Conservation (phyloP, 2,888 invertebrate genomes). For the Caenorhabditis macrosperma region DNA sequence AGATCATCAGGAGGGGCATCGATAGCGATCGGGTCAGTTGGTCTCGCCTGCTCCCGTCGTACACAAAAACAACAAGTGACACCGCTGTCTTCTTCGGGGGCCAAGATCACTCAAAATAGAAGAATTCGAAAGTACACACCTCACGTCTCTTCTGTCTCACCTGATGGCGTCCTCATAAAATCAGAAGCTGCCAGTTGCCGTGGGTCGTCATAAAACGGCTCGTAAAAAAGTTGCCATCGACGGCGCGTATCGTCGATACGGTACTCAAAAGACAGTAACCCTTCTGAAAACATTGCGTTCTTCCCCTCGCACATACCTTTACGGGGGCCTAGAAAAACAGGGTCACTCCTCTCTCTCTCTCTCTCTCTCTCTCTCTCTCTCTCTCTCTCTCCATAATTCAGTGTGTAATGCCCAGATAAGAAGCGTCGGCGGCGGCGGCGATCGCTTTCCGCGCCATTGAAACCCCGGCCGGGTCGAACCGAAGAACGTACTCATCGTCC, state of each 20-base stretch:
- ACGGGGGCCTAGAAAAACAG: constrained; percentile 22
- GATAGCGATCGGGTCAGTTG: constrained; percentile 51
- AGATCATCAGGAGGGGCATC: constrained; percentile 38
- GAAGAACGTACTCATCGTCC: constrained; percentile 26
- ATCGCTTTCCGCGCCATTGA: constrained; percentile 48
- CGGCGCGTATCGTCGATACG: background rate
- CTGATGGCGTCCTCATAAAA: constrained; percentile 44
- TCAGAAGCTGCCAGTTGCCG: constrained; percentile 49
- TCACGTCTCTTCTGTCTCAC: constrained; percentile 25
- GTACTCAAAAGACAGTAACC: constrained; percentile 43
- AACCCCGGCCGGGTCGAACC: constrained; percentile 5
- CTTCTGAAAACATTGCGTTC: background rate
- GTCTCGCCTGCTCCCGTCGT: constrained; percentile 17
- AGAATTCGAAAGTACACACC: constrained; percentile 28
- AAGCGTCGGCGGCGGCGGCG: constrained; percentile 23
- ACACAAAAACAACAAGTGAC: constrained; percentile 19
- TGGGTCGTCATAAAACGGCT: constrained; percentile 40
- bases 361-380: no score
- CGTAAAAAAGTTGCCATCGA: constrained; percentile 50
- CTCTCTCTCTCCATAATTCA: constrained; percentile 44
- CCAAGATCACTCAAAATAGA: constrained; percentile 4
- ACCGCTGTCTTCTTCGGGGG: background rate
- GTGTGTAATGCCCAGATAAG: constrained; percentile 53
- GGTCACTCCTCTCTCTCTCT: no score
- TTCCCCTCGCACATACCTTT: background rate